Evolutionary conservation across 2,113 vertebrate species (phyloP).

Genomic region (Orcinus orca): DNA sequence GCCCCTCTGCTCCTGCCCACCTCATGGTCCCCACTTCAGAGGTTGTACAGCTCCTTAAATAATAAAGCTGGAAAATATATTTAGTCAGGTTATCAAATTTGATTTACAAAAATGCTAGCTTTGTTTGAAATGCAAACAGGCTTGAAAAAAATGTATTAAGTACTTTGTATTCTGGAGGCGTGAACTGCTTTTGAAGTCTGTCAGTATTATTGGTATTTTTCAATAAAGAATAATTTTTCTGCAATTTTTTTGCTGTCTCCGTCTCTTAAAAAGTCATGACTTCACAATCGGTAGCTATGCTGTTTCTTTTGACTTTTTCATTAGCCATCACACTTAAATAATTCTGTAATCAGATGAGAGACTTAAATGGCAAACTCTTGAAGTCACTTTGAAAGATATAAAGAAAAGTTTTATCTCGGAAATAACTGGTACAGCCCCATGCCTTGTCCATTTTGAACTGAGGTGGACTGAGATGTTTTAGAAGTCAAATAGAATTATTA

Average conservation of each 20-base stretch:
- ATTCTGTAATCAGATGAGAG: background rate
- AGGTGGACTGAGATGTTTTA: background rate
- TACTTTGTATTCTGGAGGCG: conserved; percentile 82
- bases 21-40: conserved; percentile 66
- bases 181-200: conserved; percentile 86
- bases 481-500: background rate
- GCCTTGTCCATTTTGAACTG: background rate
- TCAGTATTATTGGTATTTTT: conserved; percentile 89
- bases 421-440: background rate
- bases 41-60: conserved; percentile 85
- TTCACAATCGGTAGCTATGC: background rate
- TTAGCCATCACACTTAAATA: background rate
- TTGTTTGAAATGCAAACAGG: conserved; percentile 73
- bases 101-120: conserved; percentile 80
- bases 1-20: conserved; percentile 7
- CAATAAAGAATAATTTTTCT: conserved; percentile 86
- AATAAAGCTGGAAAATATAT: conserved; percentile 83
- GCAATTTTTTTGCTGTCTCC: conserved; percentile 45
- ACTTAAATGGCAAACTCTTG: background rate
- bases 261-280: background rate
- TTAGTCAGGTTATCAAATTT: conserved; percentile 82
- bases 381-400: background rate
- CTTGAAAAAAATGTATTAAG: conserved; percentile 82
- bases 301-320: background rate
- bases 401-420: background rate